Evolutionary conservation across 2,113 vertebrate species (phyloP).

Genomic region (Gorilla gorilla): DNA sequence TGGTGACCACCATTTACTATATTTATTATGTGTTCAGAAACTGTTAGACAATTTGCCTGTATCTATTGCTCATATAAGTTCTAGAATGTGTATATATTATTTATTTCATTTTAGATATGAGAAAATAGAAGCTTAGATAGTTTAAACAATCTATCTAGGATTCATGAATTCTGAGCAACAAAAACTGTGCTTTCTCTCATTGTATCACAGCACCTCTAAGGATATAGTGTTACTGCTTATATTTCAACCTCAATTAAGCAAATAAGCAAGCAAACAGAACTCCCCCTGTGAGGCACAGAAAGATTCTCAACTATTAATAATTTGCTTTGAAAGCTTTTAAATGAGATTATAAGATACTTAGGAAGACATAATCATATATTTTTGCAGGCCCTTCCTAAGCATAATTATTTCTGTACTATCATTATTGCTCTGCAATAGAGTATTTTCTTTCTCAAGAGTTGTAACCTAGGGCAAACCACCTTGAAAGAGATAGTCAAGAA

Average conservation of each 20-base stretch:
- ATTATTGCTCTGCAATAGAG: neutral
- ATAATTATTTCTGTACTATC: neutral
- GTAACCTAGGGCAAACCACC: neutral
- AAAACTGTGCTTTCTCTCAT: neutral
- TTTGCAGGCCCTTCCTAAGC: neutral
- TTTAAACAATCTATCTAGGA: neutral
- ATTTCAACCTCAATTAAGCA: neutral
- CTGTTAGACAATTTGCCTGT: neutral
- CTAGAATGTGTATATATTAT: neutral
- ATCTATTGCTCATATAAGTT: neutral
- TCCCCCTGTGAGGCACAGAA: neutral
- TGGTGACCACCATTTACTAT: neutral
- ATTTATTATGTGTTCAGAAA: neutral
- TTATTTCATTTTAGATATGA: conserved; percentile 17
- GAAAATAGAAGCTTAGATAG: neutral
- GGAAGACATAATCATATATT: neutral
- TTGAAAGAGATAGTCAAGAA: neutral
- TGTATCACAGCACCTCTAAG: neutral
- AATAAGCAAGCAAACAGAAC: neutral
- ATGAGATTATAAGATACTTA: neutral
- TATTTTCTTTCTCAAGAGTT: neutral
- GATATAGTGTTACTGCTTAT: neutral
- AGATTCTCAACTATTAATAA: neutral
- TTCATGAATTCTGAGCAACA: neutral
- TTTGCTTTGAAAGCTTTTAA: neutral